A percentile compares a stretch with the other conserved stretches of the same genome.
Evolutionary conservation across 2,113 vertebrate species (phyloP).

Genomic region (Zeus faber): DNA sequence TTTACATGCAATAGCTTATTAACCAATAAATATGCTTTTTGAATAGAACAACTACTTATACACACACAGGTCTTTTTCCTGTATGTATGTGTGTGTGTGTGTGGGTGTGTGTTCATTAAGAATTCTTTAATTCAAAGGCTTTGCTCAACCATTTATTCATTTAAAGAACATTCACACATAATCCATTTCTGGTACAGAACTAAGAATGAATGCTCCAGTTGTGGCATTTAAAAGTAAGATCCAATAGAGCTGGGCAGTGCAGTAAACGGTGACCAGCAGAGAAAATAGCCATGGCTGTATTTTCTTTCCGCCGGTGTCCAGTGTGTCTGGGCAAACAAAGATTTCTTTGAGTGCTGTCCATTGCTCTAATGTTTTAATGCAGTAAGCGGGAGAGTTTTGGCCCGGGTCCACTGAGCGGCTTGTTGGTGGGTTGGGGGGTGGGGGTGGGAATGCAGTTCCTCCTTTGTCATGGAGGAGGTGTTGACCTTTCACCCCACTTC

Average conservation of each 20-base stretch:
- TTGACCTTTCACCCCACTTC: conserved; percentile 25
- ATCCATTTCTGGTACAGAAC: neutral
- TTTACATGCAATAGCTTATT: too few relatives aligned
- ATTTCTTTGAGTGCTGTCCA: conserved; percentile 63
- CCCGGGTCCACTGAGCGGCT: conserved; percentile 50
- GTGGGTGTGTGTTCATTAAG: neutral
- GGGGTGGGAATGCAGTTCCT: neutral
- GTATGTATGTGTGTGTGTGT: too few relatives aligned
- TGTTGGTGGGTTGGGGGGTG: conserved; percentile 15
- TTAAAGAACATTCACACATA: neutral
- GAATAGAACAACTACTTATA: too few relatives aligned
- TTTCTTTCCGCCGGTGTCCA: conserved; percentile 25
- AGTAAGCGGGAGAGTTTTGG: conserved; percentile 50
- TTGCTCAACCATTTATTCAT: neutral
- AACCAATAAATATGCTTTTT: too few relatives aligned
- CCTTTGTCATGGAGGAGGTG: neutral
- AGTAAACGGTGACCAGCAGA: conserved; percentile 22
- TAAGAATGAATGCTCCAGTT: neutral
- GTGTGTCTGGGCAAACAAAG: conserved; percentile 59
- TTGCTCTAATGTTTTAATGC: conserved; percentile 63
- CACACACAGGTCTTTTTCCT: too few relatives aligned
- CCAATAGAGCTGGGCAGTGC: conserved; percentile 3
- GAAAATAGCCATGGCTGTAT: conserved; percentile 23
- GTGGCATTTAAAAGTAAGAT: neutral
- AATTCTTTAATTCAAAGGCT: conserved; percentile 7